phyloP scores from a whole-genome alignment of 2,797 vertebrate species.

The Lepidocolaptes lacrymiger region DNA sequence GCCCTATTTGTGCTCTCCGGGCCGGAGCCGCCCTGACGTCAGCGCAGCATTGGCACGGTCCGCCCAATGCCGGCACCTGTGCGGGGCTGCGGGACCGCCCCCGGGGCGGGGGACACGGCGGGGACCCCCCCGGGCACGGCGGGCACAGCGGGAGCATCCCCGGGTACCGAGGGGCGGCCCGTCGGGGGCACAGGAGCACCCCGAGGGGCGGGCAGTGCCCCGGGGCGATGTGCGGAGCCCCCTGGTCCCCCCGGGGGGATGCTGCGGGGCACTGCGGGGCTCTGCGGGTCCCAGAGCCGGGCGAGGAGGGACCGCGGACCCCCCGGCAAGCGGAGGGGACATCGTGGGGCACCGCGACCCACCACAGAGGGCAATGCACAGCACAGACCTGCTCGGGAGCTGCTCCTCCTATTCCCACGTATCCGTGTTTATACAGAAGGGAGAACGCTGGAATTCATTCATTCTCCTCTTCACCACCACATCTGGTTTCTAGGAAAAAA shows the following conservation, averaged over 20 bases:
- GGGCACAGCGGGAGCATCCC: not conserved
- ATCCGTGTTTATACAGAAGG: rapidly evolving
- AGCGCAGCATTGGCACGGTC: slow-evolving; percentile 80
- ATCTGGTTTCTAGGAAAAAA: not conserved
- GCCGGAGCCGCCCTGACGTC: slow-evolving; percentile 89
- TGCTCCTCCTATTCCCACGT: not conserved
- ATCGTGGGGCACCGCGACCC: not conserved
- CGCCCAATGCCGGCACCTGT: slow-evolving; percentile 82
- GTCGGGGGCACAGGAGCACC: too few relatives aligned
- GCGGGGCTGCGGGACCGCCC: slow-evolving; percentile 9
- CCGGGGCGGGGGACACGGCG: not conserved
- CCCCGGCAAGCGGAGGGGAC: rapidly evolving
- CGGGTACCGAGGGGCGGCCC: rapidly evolving
- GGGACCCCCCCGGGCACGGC: not conserved
- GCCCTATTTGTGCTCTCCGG: slow-evolving; percentile 90
- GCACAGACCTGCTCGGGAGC: not conserved
- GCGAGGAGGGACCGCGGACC: not conserved
- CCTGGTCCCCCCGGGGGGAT: not conserved
- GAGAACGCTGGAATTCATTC: not conserved
- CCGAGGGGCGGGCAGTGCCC: too few relatives aligned
- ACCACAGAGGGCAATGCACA: not conserved
- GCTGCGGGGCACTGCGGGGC: not conserved
- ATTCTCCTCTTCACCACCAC: not conserved
- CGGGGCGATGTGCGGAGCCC: not conserved
- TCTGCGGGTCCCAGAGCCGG: rapidly evolving